These are phyloP conservation scores for Siderastrea siderea DNA, from an alignment of 92 coral and sea anemone genomes.

Conservation along the genomic window DNA sequence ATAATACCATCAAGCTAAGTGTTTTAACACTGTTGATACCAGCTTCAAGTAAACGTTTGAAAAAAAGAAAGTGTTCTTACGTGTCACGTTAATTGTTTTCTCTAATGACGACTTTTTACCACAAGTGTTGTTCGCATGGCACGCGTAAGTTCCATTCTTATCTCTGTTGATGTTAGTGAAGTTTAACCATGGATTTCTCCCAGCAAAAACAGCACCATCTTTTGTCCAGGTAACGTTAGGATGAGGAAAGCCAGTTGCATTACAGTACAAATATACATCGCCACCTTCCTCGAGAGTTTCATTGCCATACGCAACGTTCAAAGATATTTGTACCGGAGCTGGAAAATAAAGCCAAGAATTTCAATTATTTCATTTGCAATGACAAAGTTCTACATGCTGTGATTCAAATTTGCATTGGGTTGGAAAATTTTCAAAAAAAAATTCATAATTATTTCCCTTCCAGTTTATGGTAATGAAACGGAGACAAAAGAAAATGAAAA, in stretches of 20 bases:
- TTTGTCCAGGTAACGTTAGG: neutral
- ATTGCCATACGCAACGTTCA: neutral
- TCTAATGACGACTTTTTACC: neutral
- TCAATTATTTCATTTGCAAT: neutral
- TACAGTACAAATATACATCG: neutral
- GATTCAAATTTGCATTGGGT: no score
- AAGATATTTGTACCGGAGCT: slow-evolving; percentile 1
- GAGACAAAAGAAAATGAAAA: no score
- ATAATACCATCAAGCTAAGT: no score
- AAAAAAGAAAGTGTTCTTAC: neutral
- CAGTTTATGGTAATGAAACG: no score
- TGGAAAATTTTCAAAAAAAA: no score
- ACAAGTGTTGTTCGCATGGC: slow-evolving; percentile 12
- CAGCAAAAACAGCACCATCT: no score
- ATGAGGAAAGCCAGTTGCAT: neutral
- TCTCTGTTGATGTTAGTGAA: neutral
- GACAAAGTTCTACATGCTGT: neutral
- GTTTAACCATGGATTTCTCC: neutral
- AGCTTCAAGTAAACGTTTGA: no score
- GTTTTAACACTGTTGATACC: no score
- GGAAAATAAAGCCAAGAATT: neutral
- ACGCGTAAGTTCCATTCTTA: neutral
- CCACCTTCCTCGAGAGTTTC: neutral
- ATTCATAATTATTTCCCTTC: no score
- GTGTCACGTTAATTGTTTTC: neutral